Evolutionary conservation across 1,140 invertebrate species (phyloP).

Genomic region (Papilio dardanus): DNA sequence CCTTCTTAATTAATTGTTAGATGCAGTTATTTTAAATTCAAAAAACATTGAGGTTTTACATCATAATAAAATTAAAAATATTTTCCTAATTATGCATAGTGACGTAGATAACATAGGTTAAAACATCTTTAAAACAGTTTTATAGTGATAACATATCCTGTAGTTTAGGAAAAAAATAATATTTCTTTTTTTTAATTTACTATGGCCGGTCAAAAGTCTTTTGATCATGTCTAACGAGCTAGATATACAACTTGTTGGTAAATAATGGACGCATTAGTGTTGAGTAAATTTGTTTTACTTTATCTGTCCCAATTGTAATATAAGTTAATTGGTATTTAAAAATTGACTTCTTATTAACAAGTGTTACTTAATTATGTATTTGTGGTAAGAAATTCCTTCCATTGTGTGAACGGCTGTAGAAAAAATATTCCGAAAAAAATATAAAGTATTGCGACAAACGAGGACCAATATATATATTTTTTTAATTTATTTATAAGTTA

Average conservation of each 20-base stretch:
- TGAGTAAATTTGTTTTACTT: constrained; percentile 11
- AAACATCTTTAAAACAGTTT: constrained; percentile 9
- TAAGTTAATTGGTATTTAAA: background rate
- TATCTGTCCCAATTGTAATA: constrained; percentile 31
- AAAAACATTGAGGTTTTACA: background rate
- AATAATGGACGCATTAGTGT: constrained; percentile 34
- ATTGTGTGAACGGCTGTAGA: no score
- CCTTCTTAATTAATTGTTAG: no score
- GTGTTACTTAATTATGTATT: background rate
- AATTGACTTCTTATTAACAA: constrained; percentile 3
- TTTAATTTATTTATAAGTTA: no score
- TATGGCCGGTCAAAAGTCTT: constrained; percentile 15
- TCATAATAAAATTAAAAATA: background rate
- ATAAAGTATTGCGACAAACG: no score
- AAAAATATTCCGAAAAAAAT: no score
- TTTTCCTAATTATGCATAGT: background rate
- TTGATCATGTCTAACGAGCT: constrained; percentile 18
- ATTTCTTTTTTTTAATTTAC: constrained; percentile 22
- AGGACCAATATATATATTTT: no score
- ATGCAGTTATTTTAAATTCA: no score
- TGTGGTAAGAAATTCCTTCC: no score
- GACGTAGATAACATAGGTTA: background rate
- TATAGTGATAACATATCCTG: background rate
- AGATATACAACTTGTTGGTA: constrained; percentile 11
- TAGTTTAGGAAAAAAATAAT: constrained; percentile 6